These are phyloP conservation scores for Petrocephalus schoutedeni DNA, from an alignment of 2,797 vertebrate species.

Conservation along the genomic window DNA sequence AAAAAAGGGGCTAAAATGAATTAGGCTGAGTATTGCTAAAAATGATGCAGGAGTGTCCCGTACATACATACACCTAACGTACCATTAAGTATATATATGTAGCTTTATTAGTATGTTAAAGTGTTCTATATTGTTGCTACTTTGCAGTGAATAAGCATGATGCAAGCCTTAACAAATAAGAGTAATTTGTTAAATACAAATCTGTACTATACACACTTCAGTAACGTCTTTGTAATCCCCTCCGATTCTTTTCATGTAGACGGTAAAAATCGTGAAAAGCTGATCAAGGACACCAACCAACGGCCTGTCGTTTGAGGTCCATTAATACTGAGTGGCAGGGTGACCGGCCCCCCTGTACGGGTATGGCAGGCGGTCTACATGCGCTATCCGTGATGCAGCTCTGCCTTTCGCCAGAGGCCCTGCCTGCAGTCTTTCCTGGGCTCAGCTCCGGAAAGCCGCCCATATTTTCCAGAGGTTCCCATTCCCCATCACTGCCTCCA, in stretches of 20 bases:
- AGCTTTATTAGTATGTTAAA: constrained; percentile 56
- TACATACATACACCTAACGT: constrained; percentile 69
- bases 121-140: constrained; percentile 52
- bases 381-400: constrained; percentile 33
- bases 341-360: constrained; percentile 32
- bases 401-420: constrained; percentile 29
- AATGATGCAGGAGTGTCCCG: constrained; percentile 49
- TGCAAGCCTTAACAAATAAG: constrained; percentile 72
- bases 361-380: constrained; percentile 34
- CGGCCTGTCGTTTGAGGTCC: constrained; percentile 36
- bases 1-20: constrained; percentile 52
- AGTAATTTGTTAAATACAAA: constrained; percentile 77
- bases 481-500: constrained; percentile 27
- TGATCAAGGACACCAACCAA: constrained; percentile 46
- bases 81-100: constrained; percentile 71
- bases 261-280: constrained; percentile 67
- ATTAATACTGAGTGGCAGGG: constrained; percentile 30
- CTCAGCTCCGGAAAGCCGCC: not conserved
- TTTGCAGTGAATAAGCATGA: constrained; percentile 65
- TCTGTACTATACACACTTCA: constrained; percentile 70
- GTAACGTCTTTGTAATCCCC: constrained; percentile 57
- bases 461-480: not conserved
- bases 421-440: constrained; percentile 19
- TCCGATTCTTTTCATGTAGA: constrained; percentile 50
- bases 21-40: constrained; percentile 69